Base-by-base conservation (phyloP, 2,113 vertebrate species). In the Calypte anna region DNA sequence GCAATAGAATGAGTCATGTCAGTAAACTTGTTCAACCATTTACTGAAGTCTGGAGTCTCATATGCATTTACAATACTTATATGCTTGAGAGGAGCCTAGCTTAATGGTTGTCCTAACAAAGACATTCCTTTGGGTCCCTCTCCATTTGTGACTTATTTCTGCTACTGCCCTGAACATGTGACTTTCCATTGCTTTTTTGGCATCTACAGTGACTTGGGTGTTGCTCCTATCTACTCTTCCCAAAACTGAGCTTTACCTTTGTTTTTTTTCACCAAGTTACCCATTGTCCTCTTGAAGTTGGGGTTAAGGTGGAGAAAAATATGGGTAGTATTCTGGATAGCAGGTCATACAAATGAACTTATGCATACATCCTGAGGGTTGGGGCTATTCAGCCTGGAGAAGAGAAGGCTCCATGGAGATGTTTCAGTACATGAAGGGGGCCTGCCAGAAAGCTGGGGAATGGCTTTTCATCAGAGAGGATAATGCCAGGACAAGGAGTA, bases 21-120 rank as follows among this genome's bases (percentile, higher is more conserved):
- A 90, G 86, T 95, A 94, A 96, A 93, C 53, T 78, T 96, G 61
- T 74, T 95, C 85, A 94, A 80, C 87, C 87, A 66, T 96, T 93
- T 91, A 91, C 85, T 90, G 73, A 96, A 78, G 66, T 90, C 82
- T 93, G 93, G 91, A 90, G 68, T 77, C 73, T 78, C 43, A 4
- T 38, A 33, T 40, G 80, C 21, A 24, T 77, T 77, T 92, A 59
- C 36, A 70, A 50, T 46, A 28, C 31, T 16, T 55, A 44, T 1
- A 8, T 79, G 72, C 43, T 63, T 30, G 53, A 85, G 85, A 70
- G 78, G 75, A 81, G 31, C 19, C n/a, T 67, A 74, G 31, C 38
- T 68, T 36, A 38, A 70, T 18, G 17, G 27, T 72, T 92, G 57
- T 44, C 20, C 31, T 78, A 24, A 53, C 8, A 73, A 36, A 84